Base-by-base conservation (phyloP, 35 echinoderm and acorn worm species). In the Apostichopus japonicus region DNA sequence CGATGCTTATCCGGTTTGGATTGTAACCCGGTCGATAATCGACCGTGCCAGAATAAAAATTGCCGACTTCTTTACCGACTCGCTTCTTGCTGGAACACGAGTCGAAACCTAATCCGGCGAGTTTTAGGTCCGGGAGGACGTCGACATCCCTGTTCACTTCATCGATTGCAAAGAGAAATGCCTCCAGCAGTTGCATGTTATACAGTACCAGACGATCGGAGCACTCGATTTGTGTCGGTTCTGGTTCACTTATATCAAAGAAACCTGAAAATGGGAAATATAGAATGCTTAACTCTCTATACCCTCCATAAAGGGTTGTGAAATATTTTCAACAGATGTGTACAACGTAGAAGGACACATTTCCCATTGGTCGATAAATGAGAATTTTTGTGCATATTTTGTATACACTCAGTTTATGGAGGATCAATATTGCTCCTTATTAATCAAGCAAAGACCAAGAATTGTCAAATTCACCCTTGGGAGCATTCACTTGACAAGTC, bases 161-260 rank as follows among this genome's bases (percentile, higher is more conserved):
- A 14, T 99, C 95, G 1, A 99, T 72, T 5, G 97, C 95, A 76
- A 91, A 99, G 23, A 94, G 87, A 56, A 99, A 99, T 14, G 95
- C 97, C 65, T 99, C 97, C 1, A 99, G 53, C 19, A 96, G 90
- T 57, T 96, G 97, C 61, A 99, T 94, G 91, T 99, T 99, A 91
- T 96, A 93, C 0, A 77, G 62, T 24, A 95, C 52, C 52, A 99
- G 86, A n/a, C 77, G 61, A 16, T 94, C 88, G 23, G 75, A 72
- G 56, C 97, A 99, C 1, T 94, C 92, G 1, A 95, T 79, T 67
- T 94, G 90, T 17, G 92, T 89, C 0, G 23, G 4, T 0, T 71
- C 91, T 10, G 91, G 91, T 79, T 93, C 86, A 83, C 80, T 90
- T 14, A 99, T 61, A 17, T 94, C 91, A 91, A 99, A 99, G 54